Conservation (phyloP, 2,797 vertebrate species). For the Eospalax fontanierii region DNA sequence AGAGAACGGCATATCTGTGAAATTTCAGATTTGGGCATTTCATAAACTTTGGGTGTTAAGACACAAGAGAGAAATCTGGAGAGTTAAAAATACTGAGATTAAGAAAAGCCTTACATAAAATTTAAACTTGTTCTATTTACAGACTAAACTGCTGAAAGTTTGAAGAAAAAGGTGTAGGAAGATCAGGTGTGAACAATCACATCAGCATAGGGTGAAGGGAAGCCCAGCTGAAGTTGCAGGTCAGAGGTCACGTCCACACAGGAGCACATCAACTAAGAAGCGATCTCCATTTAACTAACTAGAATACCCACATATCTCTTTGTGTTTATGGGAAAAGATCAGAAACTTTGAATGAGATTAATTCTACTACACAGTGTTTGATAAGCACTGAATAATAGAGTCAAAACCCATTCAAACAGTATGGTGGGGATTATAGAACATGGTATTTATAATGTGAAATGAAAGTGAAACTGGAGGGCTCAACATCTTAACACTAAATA, state of each 20-base stretch:
- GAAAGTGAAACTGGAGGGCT: not conserved
- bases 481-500: not conserved
- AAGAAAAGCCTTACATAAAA: not conserved
- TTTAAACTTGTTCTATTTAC: not conserved
- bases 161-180: not conserved
- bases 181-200: not conserved
- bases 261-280: not conserved
- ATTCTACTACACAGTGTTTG: not conserved
- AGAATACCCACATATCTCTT: slow-evolving; percentile 31
- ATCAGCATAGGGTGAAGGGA: not conserved
- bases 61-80: not conserved
- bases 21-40: not conserved
- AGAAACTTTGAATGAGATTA: not conserved
- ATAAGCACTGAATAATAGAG: slow-evolving; percentile 30
- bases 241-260: not conserved
- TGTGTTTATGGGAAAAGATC: not conserved
- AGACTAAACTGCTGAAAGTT: not conserved
- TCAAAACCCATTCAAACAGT: slow-evolving; percentile 26
- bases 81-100: not conserved
- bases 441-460: not conserved
- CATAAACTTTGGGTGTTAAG: not conserved
- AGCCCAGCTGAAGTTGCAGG: not conserved
- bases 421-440: not conserved
- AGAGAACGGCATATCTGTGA: not conserved
- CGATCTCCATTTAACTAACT: not conserved